Evolutionary conservation across 1,140 invertebrate genomes (phyloP), one percentile per base, ranked within the genome.

Genomic region (Zaprionus vittiger): DNA sequence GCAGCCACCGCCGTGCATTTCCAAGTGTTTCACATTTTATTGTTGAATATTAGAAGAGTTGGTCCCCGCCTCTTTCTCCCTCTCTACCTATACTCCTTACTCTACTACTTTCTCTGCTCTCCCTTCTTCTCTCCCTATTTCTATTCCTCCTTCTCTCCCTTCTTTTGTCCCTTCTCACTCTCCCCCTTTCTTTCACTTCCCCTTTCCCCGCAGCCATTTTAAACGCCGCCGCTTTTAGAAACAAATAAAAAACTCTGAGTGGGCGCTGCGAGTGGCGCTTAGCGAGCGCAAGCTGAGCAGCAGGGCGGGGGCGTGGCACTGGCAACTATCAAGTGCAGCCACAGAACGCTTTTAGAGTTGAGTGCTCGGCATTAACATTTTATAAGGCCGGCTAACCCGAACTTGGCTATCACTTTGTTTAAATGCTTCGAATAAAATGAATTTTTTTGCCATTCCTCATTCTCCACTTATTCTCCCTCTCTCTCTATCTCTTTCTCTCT

Each of bases 311-410:
- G 26, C 4, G 44, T 22, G 38, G 31, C 5, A n/a, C 34, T 71
- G 57, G 44, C 68, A 71, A 77, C 70, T 63, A 73, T 73, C 75
- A 67, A 77, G 52, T 73, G 75, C 64, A 56, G 67, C 80, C 84
- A 24, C 84, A 76, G 79, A 84, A 67, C 85, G 78, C 74, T 89
- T 86, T 85, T 62, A 73, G 70, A 82, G 82, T 63, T 80, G 73
- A 85, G 82, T 85, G 77, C 66, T 59, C 56, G 20, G 73, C 77
- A 81, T 87, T 80, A 83, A 91, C 81, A 78, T 86, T 91, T 79
- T 54, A 86, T 82, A 60, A 60, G 44, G 70, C 62, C 49, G n/a
- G 11, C 77, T 55, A 44, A n/a, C 31, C 44, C 59, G 2, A 54
- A 75, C 54, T 80, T 72, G 74, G 56, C 55, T 55, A 37, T 76